Base-by-base conservation (phyloP, 2,888 invertebrate species). In the Alentia gelatinosa region DNA sequence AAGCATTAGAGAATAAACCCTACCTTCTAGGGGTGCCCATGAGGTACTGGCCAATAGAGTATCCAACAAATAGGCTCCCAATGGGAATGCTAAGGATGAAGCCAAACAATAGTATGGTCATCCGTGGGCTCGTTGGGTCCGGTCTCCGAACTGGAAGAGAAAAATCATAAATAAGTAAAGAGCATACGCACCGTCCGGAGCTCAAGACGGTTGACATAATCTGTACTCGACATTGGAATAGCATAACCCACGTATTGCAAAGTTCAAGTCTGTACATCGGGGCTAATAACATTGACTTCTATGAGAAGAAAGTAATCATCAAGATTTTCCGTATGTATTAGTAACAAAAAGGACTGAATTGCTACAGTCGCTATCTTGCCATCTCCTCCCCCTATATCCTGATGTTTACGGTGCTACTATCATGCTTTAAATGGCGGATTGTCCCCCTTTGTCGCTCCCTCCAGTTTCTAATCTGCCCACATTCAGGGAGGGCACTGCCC, bases 31-130 rank as follows among this genome's bases (percentile, higher is more conserved):
- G 84, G 15, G 40, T 39, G 15, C 89, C 89, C 90, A 90, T 91
- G 47, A 93, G 88, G 89, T 91, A 89, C 37, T 86, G 84, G 68
- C 92, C 91, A 68, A 93, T 88, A 75, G 79, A 33, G 74, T 91
- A 92, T 35, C 92, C 93, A 37, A 93, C 63, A 56, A 92, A 92
- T 5, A 93, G 84, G 63, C 89, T 91, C 47, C 83, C 56, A 35
- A 91, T 40, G 33, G 93, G 92, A 23, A 93, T 90, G 86, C 79
- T 89, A 47, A 93, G 39, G 47, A 93, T 92, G 90, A 92, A n/a
- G 47, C 75, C 40, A 30, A 90, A 90, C 50, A 90, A 37, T 3
- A 90, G 30, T n/a, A 75, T 15, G 33, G 83, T 90, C 83, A 90
- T 47, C 1, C 83, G 40, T 0, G 75, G 90, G 30, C 90, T 90